Evolutionary conservation across 2,888 invertebrate genomes (phyloP).

Genomic region (Caenorhabditis zanzibari): DNA sequence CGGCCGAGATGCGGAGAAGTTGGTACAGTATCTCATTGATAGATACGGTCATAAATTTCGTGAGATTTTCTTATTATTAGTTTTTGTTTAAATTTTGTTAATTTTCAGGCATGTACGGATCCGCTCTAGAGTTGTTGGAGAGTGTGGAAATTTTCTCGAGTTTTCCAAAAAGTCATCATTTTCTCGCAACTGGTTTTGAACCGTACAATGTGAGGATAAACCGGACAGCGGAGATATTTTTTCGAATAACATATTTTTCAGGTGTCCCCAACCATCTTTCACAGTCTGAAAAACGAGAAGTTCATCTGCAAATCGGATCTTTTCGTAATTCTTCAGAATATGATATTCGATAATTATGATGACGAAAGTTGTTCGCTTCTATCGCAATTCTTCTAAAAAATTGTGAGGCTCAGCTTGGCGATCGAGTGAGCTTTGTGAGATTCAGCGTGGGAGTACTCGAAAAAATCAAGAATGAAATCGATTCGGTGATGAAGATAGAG

Average conservation of each 20-base stretch:
- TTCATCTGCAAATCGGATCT: neutral
- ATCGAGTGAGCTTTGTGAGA: neutral
- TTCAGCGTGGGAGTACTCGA: neutral
- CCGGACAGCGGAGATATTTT: no score
- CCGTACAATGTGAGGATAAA: neutral
- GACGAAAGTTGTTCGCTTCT: neutral
- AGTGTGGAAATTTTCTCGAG: neutral
- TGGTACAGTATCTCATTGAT: no score
- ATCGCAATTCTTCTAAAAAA: no score
- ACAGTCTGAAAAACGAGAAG: neutral
- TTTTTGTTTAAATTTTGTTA: no score
- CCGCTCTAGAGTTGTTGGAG: neutral
- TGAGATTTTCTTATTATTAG: no score
- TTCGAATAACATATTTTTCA: neutral
- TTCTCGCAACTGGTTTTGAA: neutral
- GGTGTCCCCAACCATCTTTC: neutral
- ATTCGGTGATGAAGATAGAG: neutral
- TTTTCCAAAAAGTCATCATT: neutral
- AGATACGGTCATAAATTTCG: no score
- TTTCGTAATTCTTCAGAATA: neutral
- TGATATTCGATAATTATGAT: neutral
- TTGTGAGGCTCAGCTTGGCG: neutral
- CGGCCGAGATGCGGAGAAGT: neutral
- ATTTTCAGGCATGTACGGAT: conserved; percentile 5
- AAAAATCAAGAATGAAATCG: neutral